Evolutionary conservation across 2,888 invertebrate species (phyloP), one percentile per base, ranked within the genome.

Genomic region (Melanophora roralis): DNA sequence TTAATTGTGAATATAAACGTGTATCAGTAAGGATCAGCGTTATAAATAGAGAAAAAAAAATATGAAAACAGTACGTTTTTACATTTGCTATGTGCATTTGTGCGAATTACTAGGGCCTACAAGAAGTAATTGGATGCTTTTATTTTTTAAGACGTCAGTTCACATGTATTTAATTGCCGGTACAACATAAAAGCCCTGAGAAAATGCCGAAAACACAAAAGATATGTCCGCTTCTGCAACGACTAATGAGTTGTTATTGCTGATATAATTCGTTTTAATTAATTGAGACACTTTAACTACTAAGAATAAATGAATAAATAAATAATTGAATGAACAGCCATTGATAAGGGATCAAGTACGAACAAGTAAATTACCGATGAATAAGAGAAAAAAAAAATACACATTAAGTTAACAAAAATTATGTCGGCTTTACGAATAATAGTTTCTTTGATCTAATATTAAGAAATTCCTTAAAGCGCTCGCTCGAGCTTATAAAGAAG

Each of bases 101-200:
- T 19, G 43, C 14, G 40, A 27, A 40, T 16, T 19, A 43, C 67
- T 71, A 76, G 75, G 51, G 57, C 62, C 62, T 55, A 75, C 71
- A 76, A 62, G 36, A 81, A 79, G 83, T 84, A 84, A 84, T 84
- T 81, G 81, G 83, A 84, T 82, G 82, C 82, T 80, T 75, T 76
- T 77, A 81, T 59, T 43, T 68, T 34, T 55, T 2, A 72, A 72
- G 55, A 27, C 64, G 81, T 62, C 57, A 59, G 73, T 34, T 59
- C 55, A 75, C 21, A 71, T 23, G 51, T n/a, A n/a, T n/a, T n/a
- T 57, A 72, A 68, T 80, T 72, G 71, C 64, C 76, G 68, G 57
- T 38, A 4, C 64, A 59, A 51, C 21, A 60, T 72, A 12, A 78
- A 75, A 82, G 74, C 53, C 57, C 81, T 69, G 14, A 64, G 11